A percentile compares a stretch with the other conserved stretches of the same genome.
phyloP scores from a whole-genome alignment of 2,888 invertebrate genomes.

The Tipula lateralis region DNA sequence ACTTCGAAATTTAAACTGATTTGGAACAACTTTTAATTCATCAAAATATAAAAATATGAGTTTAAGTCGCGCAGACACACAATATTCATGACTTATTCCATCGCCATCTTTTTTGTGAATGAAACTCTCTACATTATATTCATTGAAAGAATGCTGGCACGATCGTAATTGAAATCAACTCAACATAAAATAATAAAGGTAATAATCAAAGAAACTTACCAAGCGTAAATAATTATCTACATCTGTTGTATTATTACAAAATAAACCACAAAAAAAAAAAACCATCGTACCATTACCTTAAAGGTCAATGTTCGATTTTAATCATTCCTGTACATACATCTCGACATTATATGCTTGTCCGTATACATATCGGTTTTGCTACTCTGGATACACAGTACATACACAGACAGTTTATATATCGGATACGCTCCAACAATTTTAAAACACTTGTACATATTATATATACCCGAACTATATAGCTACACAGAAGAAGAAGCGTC shows the following conservation, averaged over 20 bases:
- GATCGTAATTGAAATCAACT: constrained; percentile 9
- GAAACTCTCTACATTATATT: neutral
- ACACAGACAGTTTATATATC: neutral
- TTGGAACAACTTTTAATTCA: neutral
- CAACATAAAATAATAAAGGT: constrained; percentile 24
- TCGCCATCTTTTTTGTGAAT: constrained; percentile 24
- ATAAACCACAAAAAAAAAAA: constrained; percentile 14
- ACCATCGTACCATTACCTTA: constrained; percentile 15
- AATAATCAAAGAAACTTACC: constrained; percentile 24
- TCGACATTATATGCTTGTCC: constrained; percentile 1
- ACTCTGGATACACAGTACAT: neutral
- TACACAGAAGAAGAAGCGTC: constrained; percentile 6
- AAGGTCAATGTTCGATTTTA: constrained; percentile 24
- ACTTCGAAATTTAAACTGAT: neutral
- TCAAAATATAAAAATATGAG: neutral
- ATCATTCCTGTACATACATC: neutral
- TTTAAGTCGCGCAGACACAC: neutral
- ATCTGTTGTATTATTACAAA: constrained; percentile 19
- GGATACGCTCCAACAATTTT: constrained; percentile 24
- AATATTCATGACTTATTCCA: neutral
- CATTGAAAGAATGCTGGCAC: neutral
- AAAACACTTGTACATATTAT: neutral
- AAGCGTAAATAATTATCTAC: constrained; percentile 24
- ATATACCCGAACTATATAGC: neutral
- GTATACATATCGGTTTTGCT: neutral